These are phyloP conservation scores for Balaenoptera acutorostrata DNA, from an alignment of 2,113 vertebrate species.

Conservation along the genomic window DNA sequence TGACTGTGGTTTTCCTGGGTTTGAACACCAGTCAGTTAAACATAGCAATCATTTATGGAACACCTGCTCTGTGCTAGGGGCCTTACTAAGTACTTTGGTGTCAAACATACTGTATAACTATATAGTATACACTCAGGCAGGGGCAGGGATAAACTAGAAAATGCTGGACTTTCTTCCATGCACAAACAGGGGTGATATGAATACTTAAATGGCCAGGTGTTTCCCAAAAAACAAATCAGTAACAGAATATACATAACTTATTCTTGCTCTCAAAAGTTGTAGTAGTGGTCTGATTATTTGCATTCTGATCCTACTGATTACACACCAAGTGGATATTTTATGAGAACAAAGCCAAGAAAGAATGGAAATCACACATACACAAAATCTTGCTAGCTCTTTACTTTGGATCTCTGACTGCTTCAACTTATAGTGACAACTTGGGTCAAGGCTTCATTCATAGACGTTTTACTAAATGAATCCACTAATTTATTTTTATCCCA, in stretches of 20 bases:
- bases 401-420: background rate
- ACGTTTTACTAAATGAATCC: background rate
- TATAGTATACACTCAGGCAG: no score
- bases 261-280: constrained; percentile 45
- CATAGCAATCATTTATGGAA: background rate
- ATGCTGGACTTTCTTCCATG: background rate
- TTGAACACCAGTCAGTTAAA: background rate
- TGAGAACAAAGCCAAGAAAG: constrained; percentile 43
- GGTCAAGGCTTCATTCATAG: background rate
- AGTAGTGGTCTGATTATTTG: constrained; percentile 53
- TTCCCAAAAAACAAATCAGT: background rate
- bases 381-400: background rate
- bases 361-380: background rate
- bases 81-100: background rate
- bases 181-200: background rate
- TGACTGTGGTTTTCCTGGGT: background rate
- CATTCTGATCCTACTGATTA: constrained; percentile 52
- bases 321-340: constrained; percentile 14
- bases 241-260: background rate
- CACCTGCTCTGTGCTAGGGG: background rate
- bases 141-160: background rate
- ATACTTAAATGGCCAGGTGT: background rate
- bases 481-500: background rate
- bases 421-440: background rate
- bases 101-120: background rate